Conservation (phyloP, 2,797 vertebrate species). For the Antennarius maculatus region DNA sequence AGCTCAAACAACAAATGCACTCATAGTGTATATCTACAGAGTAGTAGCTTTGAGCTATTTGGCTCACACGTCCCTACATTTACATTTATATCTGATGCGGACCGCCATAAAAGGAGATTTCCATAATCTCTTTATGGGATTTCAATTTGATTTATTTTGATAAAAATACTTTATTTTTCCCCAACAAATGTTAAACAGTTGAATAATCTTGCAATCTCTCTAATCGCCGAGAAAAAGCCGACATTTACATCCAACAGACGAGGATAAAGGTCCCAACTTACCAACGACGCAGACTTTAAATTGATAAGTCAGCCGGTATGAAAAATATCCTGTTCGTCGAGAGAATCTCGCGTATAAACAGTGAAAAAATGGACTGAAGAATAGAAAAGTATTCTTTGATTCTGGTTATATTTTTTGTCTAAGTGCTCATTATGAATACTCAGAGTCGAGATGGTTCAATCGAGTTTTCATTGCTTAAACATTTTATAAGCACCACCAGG, state of each 20-base stretch:
- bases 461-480: constrained; percentile 57
- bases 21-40: constrained; percentile 24
- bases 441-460: constrained; percentile 45
- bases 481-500: constrained; percentile 54
- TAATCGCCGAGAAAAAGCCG: no score
- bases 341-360: neutral
- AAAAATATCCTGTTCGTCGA: neutral
- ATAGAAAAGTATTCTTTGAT: no score
- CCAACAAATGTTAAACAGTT: constrained; percentile 7
- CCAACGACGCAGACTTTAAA: neutral
- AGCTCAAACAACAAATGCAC: constrained; percentile 52
- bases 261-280: no score
- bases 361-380: neutral
- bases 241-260: no score
- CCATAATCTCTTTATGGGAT: constrained; percentile 29
- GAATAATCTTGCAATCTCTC: constrained; percentile 15
- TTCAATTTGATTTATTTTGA: constrained; percentile 21
- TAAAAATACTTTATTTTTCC: neutral
- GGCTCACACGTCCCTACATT: constrained; percentile 18
- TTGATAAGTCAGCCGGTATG: neutral
- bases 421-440: constrained; percentile 46
- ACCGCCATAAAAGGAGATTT: constrained; percentile 31
- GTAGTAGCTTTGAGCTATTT: constrained; percentile 48
- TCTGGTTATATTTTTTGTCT: no score
- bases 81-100: constrained; percentile 39